Percentiles rank a stretch among this genome's conserved stretches.
These are phyloP conservation scores for Monochamus alternatus DNA, from an alignment of 2,888 invertebrate genomes.

Conservation along the genomic window DNA sequence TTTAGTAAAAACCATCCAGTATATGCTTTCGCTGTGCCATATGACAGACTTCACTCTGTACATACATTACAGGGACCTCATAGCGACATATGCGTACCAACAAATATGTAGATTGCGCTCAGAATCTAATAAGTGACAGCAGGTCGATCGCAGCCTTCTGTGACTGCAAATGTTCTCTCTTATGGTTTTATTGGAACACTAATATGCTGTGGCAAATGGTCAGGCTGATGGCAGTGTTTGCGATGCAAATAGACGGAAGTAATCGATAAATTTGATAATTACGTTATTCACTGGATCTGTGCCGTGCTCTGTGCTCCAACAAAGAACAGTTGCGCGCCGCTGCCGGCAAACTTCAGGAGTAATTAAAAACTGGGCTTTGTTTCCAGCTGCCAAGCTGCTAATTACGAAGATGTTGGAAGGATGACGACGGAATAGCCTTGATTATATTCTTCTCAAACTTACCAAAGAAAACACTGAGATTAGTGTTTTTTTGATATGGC, in stretches of 20 bases:
- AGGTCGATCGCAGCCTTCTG: conserved; percentile 20
- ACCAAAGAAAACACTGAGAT: no score
- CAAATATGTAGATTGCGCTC: conserved; percentile 14
- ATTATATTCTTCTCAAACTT: no score
- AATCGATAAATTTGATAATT: conserved; percentile 21
- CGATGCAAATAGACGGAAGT: conserved; percentile 21
- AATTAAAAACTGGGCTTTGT: neutral
- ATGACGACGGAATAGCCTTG: no score
- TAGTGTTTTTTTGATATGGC: no score
- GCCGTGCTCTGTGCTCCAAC: neutral
- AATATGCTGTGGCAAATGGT: conserved; percentile 4
- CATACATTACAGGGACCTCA: neutral
- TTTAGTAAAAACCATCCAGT: no score
- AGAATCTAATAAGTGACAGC: conserved; percentile 14
- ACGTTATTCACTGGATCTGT: neutral
- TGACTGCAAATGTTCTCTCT: conserved; percentile 26
- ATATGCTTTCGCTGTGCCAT: no score
- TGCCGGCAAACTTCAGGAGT: neutral
- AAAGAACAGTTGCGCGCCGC: neutral
- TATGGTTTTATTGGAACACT: conserved; percentile 22
- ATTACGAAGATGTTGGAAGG: no score
- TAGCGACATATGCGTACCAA: conserved; percentile 16
- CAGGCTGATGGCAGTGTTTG: conserved; percentile 16
- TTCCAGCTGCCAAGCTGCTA: no score
- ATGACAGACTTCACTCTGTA: neutral